Evolutionary conservation across 37 sponge, comb jelly and placozoan genomes (phyloP).

Genomic region (Dysidea cf. avara): DNA sequence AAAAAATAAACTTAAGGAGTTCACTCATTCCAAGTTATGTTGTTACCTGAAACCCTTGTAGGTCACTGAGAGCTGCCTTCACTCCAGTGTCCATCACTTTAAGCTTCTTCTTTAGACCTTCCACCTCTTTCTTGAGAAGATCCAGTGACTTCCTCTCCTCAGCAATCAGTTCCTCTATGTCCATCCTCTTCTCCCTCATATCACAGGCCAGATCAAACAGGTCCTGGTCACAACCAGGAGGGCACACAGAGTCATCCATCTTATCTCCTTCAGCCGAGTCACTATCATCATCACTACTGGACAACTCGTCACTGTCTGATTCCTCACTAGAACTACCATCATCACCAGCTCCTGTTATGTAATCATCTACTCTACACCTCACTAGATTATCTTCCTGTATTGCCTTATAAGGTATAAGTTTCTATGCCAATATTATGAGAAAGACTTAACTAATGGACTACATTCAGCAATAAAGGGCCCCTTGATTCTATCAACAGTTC

Average conservation of each 20-base stretch:
- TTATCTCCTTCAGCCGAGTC: constrained; percentile 52
- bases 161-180: constrained; percentile 78
- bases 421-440: background rate
- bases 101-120: constrained; percentile 84
- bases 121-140: constrained; percentile 75
- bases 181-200: constrained; percentile 83
- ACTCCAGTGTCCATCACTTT: constrained; percentile 87
- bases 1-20: too few species aligned
- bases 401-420: too few species aligned
- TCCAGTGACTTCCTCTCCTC: constrained; percentile 91
- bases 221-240: constrained; percentile 85
- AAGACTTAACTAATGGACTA: background rate
- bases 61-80: constrained; percentile 83
- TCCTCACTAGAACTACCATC: constrained; percentile 35
- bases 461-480: too few species aligned
- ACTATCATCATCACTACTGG: constrained; percentile 60
- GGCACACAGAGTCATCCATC: constrained; percentile 91
- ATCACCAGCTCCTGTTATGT: too few species aligned
- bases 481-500: too few species aligned
- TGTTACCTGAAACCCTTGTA: constrained; percentile 75
- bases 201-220: constrained; percentile 74
- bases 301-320: too few species aligned
- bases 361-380: too few species aligned
- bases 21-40: too few species aligned
- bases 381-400: too few species aligned